phyloP scores from a whole-genome alignment of 2,888 invertebrate genomes.

The Agrotis segetum region DNA sequence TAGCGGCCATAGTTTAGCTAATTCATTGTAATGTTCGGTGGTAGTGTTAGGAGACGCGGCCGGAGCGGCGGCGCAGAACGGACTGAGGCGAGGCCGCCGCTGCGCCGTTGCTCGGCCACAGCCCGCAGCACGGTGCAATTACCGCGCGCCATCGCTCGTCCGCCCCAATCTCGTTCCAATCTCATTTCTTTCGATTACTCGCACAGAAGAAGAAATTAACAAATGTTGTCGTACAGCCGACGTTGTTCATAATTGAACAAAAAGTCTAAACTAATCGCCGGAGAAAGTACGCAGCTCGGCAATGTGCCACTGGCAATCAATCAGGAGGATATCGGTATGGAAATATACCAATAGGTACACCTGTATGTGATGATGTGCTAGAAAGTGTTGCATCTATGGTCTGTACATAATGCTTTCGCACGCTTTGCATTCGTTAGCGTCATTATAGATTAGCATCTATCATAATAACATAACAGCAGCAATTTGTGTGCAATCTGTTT shows the following conservation, averaged over 20 bases:
- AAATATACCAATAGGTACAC: constrained; percentile 56
- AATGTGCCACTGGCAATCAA: constrained; percentile 74
- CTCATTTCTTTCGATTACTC: constrained; percentile 85
- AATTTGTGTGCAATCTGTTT: constrained; percentile 42
- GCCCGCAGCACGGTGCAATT: constrained; percentile 76
- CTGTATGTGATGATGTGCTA: constrained; percentile 66
- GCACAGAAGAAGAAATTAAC: constrained; percentile 82
- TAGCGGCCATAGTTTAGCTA: constrained; percentile 78
- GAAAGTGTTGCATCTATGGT: constrained; percentile 57
- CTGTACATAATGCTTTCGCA: constrained; percentile 66
- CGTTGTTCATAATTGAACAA: constrained; percentile 75
- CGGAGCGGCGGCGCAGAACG: constrained; percentile 64
- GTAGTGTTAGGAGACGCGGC: constrained; percentile 62
- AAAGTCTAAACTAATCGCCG: constrained; percentile 73
- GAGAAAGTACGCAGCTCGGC: constrained; percentile 76
- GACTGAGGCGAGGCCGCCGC: constrained; percentile 74
- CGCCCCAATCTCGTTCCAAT: constrained; percentile 85
- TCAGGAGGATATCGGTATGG: constrained; percentile 73
- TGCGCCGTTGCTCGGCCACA: constrained; percentile 73
- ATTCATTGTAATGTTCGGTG: constrained; percentile 61
- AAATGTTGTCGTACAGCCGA: constrained; percentile 74
- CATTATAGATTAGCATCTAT: constrained; percentile 65
- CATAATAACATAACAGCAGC: constrained; percentile 45
- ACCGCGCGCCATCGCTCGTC: constrained; percentile 77
- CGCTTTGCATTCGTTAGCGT: constrained; percentile 62